Base-by-base conservation (phyloP, 2,888 invertebrate genomes). In the Epinotia brunnichana region DNA sequence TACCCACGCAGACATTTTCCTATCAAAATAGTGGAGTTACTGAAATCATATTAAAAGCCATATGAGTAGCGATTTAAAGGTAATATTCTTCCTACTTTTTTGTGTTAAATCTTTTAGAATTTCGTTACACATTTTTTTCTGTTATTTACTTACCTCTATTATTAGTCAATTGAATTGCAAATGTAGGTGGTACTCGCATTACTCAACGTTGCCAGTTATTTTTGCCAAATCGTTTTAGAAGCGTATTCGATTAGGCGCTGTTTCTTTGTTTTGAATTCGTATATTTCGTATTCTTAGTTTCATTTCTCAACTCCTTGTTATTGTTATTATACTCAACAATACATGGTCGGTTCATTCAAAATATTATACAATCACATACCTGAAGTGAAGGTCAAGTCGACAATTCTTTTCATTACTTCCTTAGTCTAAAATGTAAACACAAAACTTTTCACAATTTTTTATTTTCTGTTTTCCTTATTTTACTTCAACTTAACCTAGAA, bases 401-500 rank as follows among this genome's bases (percentile, higher is more conserved):
- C 39, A 39, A 59, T 75, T 71, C 74, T 57, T 74, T 75, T 63
- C 69, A n/a, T 51, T 54, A 69, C 63, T 68, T 70, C 76, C 78
- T 79, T 75, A 78, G 72, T 56, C 60, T 75, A 76, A 80, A 78
- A 85, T 82, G 83, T 76, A 88, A 85, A 86, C 82, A 80, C 74
- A 74, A 72, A 76, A 62, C 74, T 75, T 81, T 81, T 80, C 77
- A 79, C 59, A 75, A 76, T 83, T 83, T 85, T 86, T 84, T 83
- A 85, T 88, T 86, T 85, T 87, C 85, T 87, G 85, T 85, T 82
- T 88, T 81, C 82, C 79, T 78, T 82, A 82, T 88, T 87, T 90
- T 90, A 91, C 88, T 89, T 90, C 87, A 79, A 85, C 91, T 90
- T 91, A 91, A 85, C 83, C 90, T 89, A 89, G 82, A 83, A 88